Evolutionary conservation across 2,797 vertebrate genomes (phyloP), one percentile per base, ranked within the genome.

Genomic region (Tapera naevia): DNA sequence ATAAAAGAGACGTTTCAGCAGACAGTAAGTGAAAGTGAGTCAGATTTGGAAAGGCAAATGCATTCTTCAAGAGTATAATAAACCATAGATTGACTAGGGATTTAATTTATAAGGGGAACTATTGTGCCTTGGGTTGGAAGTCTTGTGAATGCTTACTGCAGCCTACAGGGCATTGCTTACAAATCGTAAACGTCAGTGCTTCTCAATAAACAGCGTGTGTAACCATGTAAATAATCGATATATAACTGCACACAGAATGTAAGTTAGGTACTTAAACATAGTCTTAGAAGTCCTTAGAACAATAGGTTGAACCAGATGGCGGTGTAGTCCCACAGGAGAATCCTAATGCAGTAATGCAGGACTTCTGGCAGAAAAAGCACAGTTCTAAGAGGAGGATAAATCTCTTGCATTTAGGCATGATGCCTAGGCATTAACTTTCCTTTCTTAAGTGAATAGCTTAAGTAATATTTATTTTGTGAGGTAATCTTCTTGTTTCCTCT

Each of bases 401-500:
- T 93, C 92, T 97, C 60, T 58, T 85, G 54, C 10, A 56, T 91
- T 96, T 83, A 95, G 91, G 84, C 94, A 93, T 75, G 80, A 91
- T 96, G 72, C 88, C 89, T 92, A 84, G 35, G 88, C 81, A 89
- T 94, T 96, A 90, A 89, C 89, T 94, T 95, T 61, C 62, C 75
- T 93, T 96, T 93, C 78, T 92, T 88, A 93, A 94, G 78, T 86
- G 78, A 94, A 85, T 30, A 89, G 72, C 56, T 78, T 89, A 91
- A 95, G 81, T 80, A 94, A 92, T 95, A 96, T 93, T 95, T 96
- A 91, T 94, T 95, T 95, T 95, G 86, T 93, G 91, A 97, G 84
- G 92, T 89, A 95, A 95, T 95, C 86, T 94, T 82, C 80, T 95
- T 74, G 89, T 88, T 96, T 95, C 91, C 86, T 94, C 88, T 94